Evolutionary conservation across 2,797 vertebrate species (phyloP).

Genomic region (Pelodytes ibericus): DNA sequence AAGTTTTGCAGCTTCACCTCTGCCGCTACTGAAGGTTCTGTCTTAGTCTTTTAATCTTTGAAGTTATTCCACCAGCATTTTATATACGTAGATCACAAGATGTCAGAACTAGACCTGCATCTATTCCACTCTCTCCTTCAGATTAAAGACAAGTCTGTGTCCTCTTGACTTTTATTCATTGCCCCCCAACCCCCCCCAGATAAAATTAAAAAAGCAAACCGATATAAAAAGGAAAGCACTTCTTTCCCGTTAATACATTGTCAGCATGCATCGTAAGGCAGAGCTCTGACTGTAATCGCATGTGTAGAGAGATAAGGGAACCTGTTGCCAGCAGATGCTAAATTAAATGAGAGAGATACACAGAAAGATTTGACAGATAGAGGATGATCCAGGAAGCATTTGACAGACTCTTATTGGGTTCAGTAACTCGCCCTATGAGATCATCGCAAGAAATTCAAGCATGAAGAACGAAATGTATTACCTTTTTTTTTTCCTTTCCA

Average conservation of each 20-base stretch:
- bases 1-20: too few relatives aligned
- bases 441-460: constrained; percentile 6
- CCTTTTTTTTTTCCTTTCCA: background rate
- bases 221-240: background rate
- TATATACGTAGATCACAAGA: background rate
- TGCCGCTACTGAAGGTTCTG: too few relatives aligned
- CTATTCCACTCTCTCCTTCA: background rate
- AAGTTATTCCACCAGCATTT: too few relatives aligned
- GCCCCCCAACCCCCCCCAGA: too few relatives aligned
- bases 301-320: background rate
- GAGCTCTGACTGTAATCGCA: background rate
- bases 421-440: constrained; percentile 23
- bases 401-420: constrained; percentile 23
- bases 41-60: too few relatives aligned
- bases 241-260: background rate
- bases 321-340: constrained; percentile 13
- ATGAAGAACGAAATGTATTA: constrained; percentile 26
- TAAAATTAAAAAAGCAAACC: background rate
- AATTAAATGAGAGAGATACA: background rate
- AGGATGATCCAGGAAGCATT: constrained; percentile 13
- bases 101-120: background rate
- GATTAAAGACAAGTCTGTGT: background rate
- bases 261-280: constrained; percentile 13
- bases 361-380: constrained; percentile 28
- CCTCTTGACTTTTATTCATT: background rate